Conservation (phyloP, 2,113 vertebrate genomes). For the Entomyzon cyanotis region DNA sequence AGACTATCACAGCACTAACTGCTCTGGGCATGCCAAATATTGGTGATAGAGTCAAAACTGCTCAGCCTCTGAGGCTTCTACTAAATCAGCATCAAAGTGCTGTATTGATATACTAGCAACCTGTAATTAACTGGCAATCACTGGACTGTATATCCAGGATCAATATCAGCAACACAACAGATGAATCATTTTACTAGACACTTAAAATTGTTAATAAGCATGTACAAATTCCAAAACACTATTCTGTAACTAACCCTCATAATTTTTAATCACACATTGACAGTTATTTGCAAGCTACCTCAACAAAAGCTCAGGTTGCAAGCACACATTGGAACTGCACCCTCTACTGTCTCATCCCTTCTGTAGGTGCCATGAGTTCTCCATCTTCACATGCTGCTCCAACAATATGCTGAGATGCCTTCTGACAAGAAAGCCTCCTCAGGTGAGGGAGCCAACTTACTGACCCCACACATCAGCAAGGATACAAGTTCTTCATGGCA, state of each 20-base stretch:
- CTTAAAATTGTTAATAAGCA: not conserved
- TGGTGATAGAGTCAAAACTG: not conserved
- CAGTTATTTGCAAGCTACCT: fast-evolving
- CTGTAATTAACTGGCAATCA: not conserved
- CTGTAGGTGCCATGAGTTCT: not conserved
- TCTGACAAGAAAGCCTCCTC: not conserved
- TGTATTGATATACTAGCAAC: not conserved
- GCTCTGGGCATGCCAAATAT: not conserved
- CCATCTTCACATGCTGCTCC: not conserved
- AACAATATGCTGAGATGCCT: not conserved
- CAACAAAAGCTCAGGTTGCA: not conserved
- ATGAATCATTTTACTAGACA: not conserved
- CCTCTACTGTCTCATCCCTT: not conserved
- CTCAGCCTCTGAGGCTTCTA: not conserved
- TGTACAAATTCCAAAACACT: not conserved
- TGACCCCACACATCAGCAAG: not conserved
- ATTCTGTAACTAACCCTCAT: not conserved
- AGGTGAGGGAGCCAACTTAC: not conserved
- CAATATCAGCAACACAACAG: not conserved
- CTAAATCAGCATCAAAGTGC: not conserved
- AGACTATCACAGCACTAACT: not conserved
- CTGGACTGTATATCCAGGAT: not conserved
- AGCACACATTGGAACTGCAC: fast-evolving
- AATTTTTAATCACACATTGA: not conserved
- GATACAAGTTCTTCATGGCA: not conserved